These are phyloP conservation scores for Carapus acus DNA, from an alignment of 2,797 vertebrate genomes.

Conservation along the genomic window DNA sequence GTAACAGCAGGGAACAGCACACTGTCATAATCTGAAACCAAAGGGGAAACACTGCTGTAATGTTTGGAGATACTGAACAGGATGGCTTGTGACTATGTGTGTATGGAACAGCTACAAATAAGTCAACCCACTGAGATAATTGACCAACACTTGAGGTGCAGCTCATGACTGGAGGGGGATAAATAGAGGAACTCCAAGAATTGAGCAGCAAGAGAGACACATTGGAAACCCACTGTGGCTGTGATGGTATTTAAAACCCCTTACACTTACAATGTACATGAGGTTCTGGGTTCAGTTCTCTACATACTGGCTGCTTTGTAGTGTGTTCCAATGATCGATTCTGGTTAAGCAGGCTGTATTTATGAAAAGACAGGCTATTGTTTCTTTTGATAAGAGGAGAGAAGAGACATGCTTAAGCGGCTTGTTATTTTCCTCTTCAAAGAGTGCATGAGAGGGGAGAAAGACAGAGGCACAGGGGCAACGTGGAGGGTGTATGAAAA, in stretches of 20 bases:
- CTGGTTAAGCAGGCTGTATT: slow-evolving; percentile 63
- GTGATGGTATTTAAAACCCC: slow-evolving; percentile 3
- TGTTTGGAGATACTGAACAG: background rate
- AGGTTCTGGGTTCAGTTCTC: slow-evolving; percentile 71
- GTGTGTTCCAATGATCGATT: slow-evolving; percentile 42
- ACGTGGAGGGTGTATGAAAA: slow-evolving; percentile 61
- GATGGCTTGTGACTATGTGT: background rate
- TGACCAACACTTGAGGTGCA: slow-evolving; percentile 32
- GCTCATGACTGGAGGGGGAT: slow-evolving; percentile 14
- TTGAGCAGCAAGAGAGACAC: slow-evolving; percentile 45
- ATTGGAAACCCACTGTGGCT: slow-evolving; percentile 53
- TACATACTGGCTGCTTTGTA: slow-evolving; percentile 61
- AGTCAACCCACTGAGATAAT: slow-evolving; percentile 17
- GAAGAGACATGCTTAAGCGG: slow-evolving; percentile 73
- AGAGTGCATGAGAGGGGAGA: slow-evolving; percentile 66
- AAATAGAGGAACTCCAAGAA: slow-evolving; percentile 31
- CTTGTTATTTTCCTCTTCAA: slow-evolving; percentile 62
- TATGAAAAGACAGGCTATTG: slow-evolving; percentile 52
- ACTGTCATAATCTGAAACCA: too few relatives aligned
- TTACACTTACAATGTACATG: background rate
- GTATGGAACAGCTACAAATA: slow-evolving; percentile 12
- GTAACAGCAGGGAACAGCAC: too few relatives aligned
- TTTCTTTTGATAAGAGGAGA: slow-evolving; percentile 55
- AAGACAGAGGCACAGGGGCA: slow-evolving; percentile 50
- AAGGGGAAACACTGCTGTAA: too few relatives aligned